Evolutionary conservation across 2,113 vertebrate species (phyloP), one percentile per base, ranked within the genome.

Genomic region (Haplochromis burtoni): DNA sequence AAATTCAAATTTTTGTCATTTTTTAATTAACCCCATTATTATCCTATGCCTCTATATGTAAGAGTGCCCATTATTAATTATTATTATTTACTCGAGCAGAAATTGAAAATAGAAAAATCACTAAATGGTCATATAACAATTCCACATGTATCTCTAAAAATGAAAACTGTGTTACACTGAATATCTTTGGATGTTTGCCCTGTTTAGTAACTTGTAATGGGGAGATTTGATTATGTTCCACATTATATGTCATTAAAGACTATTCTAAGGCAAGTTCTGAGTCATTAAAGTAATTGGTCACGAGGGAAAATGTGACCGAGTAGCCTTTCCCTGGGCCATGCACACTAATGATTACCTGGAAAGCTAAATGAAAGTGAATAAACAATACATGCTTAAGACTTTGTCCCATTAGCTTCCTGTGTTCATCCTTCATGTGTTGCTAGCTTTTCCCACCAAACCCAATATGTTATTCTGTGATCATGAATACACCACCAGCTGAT

Each of bases 381-480:
- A 68, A 55, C 31, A 51, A 85, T 54, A 89, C 53, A 29, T 10
- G 40, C 51, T 66, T 17, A 14, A 29, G 54, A 42, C 54, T 82
- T 26, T 73, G 26, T 93, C 54, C 79, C 42, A 33, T 78, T 5
- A 85, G 59, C 55, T 82, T 8, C 87, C 71, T 93, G 51, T 91
- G 86, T 92, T 80, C 61, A 73, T 87, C 61, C 88, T 83, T 85
- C 82, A 87, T 89, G 86, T 86, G 47, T 76, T 59, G 78, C 85
- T 63, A 82, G 54, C 59, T 80, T 86, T 78, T 90, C 55, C 66
- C 59, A n/a, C 81, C 68, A 83, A 82, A 88, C 66, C 82, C 90
- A 40, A 88, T 81, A 79, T 81, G 68, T 85, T 63, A 53, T 49
- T 80, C 33, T 92, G 31, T 91, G 45, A 89, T 90, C 68, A 92